These are phyloP conservation scores for Cacoxenus indagator DNA, from an alignment of 2,888 invertebrate species.

Conservation along the genomic window DNA sequence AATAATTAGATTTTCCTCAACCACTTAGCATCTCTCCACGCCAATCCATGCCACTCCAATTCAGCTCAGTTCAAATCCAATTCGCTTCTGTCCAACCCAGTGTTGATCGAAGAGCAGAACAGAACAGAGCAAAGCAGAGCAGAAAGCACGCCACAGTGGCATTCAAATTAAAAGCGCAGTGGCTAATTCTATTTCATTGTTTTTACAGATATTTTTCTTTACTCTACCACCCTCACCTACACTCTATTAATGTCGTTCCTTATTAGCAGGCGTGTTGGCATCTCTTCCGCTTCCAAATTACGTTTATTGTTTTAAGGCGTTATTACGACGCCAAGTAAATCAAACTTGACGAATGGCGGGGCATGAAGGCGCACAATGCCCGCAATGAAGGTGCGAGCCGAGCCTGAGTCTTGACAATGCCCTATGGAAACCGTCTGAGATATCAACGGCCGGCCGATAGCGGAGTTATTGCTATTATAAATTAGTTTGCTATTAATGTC, in stretches of 20 bases:
- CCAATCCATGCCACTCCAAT: constrained; percentile 26
- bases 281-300: constrained; percentile 19
- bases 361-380: neutral
- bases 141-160: neutral
- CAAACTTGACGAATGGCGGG: constrained; percentile 51
- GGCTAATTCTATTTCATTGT: constrained; percentile 68
- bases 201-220: constrained; percentile 62
- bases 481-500: neutral
- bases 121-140: neutral
- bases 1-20: constrained; percentile 69
- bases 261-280: neutral
- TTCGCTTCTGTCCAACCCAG: too few relatives aligned
- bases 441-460: neutral
- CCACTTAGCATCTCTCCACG: constrained; percentile 13
- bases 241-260: constrained; percentile 10
- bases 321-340: constrained; percentile 48
- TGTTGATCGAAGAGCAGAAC: too few relatives aligned
- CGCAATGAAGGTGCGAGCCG: neutral
- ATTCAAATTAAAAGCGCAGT: constrained; percentile 16
- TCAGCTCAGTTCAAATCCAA: neutral
- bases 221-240: constrained; percentile 30
- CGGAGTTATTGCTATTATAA: neutral
- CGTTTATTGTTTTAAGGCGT: constrained; percentile 47
- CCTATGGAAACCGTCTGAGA: neutral
- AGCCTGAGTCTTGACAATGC: neutral